Evolutionary conservation across 2,113 vertebrate species (phyloP).

Genomic region (Cynocephalus volans): DNA sequence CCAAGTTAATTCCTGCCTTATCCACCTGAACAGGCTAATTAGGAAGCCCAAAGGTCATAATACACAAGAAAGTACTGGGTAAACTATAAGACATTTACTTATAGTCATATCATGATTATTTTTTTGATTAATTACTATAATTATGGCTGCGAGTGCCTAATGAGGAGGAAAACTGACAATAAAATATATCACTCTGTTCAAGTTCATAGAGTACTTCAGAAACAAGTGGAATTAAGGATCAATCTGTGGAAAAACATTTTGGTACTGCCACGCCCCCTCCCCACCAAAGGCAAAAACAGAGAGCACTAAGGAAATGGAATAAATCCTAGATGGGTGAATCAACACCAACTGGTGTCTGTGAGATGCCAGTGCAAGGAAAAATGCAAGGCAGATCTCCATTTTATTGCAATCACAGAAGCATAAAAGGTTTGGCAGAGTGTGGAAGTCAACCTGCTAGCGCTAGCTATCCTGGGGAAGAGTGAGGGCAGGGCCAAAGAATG

Average conservation of each 20-base stretch:
- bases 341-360: neutral
- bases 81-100: neutral
- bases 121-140: neutral
- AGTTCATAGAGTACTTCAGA: neutral
- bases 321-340: neutral
- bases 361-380: neutral
- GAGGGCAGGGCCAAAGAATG: neutral
- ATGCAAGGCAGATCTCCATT: neutral
- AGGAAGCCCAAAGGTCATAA: neutral
- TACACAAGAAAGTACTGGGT: neutral
- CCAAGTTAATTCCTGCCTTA: neutral
- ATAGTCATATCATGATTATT: neutral
- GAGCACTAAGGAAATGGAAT: neutral
- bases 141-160: neutral
- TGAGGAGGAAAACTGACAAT: neutral
- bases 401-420: neutral
- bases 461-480: neutral
- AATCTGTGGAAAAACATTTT: neutral
- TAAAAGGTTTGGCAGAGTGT: neutral
- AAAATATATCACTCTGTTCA: neutral
- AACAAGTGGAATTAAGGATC: neutral
- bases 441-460: neutral
- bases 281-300: neutral
- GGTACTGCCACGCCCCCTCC: too few species aligned
- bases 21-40: neutral